phyloP scores from a whole-genome alignment of 2,888 invertebrate genomes.

The Rotaria sp. region DNA sequence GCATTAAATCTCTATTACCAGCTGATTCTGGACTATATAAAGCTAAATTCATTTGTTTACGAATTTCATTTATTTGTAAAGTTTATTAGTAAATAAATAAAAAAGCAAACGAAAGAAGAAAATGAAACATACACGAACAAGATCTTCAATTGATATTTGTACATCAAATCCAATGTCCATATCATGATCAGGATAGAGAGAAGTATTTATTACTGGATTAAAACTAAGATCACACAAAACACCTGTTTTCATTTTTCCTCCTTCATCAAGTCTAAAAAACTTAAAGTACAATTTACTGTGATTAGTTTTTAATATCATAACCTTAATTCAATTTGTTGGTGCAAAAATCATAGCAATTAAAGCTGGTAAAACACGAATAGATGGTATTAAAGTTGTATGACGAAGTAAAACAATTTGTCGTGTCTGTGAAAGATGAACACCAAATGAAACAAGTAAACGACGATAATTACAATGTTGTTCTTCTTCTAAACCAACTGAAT shows the following conservation, averaged over 20 bases:
- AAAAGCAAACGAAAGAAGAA: background rate
- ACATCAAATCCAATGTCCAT: slow-evolving; percentile 37
- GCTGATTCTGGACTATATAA: background rate
- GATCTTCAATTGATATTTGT: slow-evolving; percentile 30
- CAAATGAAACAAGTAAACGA: slow-evolving; percentile 58
- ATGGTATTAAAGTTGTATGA: slow-evolving; percentile 82
- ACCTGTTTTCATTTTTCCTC: slow-evolving; percentile 30
- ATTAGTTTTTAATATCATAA: background rate
- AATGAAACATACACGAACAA: background rate
- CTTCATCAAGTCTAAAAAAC: slow-evolving; percentile 21
- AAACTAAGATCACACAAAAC: slow-evolving; percentile 36
- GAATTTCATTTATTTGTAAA: background rate
- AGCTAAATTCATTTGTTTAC: slow-evolving; percentile 24
- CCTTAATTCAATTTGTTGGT: slow-evolving; percentile 65
- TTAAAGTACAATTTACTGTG: background rate
- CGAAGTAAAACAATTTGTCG: slow-evolving; percentile 61
- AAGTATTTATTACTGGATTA: slow-evolving; percentile 10
- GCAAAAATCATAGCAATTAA: slow-evolving; percentile 73
- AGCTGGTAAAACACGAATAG: slow-evolving; percentile 72
- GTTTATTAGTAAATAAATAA: background rate
- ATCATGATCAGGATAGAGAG: slow-evolving; percentile 37
- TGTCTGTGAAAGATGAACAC: slow-evolving; percentile 48
- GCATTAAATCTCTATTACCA: background rate
- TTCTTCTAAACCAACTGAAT: slow-evolving; percentile 73
- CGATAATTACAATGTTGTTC: slow-evolving; percentile 68